These are phyloP conservation scores for Pomatorhinus ruficollis DNA, from an alignment of 2,113 vertebrate genomes.

Conservation along the genomic window DNA sequence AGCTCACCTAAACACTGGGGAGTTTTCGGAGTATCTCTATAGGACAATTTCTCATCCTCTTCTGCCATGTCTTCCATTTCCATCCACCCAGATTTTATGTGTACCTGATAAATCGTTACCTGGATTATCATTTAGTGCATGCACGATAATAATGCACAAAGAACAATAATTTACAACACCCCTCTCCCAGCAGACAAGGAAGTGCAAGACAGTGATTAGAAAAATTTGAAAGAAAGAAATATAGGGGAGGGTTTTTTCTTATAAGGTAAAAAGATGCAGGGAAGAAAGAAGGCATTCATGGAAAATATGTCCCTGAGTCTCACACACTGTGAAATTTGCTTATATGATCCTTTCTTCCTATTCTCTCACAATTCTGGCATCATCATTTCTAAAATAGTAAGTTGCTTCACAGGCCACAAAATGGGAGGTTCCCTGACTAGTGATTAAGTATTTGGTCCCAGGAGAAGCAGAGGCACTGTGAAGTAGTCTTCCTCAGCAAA, in stretches of 20 bases:
- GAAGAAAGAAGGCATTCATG: background rate
- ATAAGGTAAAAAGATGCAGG: background rate
- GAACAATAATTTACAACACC: background rate
- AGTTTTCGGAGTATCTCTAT: background rate
- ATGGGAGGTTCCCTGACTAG: background rate
- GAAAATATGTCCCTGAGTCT: background rate
- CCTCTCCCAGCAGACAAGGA: background rate
- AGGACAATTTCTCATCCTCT: background rate
- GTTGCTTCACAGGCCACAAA: background rate
- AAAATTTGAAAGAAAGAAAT: background rate
- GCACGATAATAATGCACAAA: background rate
- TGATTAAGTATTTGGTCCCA: background rate
- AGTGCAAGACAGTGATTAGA: background rate
- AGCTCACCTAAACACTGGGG: rapidly evolving
- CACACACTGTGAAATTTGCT: background rate
- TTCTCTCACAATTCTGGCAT: background rate
- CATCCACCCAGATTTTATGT: background rate
- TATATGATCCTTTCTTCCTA: background rate
- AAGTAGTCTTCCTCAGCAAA: background rate
- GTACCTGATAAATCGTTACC: background rate
- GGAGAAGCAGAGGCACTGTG: background rate
- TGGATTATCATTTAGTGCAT: background rate
- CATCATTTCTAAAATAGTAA: background rate
- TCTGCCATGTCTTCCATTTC: background rate
- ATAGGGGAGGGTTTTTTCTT: background rate